These are phyloP conservation scores for Hybos culiciformis DNA, from an alignment of 2,888 invertebrate species.

Conservation along the genomic window DNA sequence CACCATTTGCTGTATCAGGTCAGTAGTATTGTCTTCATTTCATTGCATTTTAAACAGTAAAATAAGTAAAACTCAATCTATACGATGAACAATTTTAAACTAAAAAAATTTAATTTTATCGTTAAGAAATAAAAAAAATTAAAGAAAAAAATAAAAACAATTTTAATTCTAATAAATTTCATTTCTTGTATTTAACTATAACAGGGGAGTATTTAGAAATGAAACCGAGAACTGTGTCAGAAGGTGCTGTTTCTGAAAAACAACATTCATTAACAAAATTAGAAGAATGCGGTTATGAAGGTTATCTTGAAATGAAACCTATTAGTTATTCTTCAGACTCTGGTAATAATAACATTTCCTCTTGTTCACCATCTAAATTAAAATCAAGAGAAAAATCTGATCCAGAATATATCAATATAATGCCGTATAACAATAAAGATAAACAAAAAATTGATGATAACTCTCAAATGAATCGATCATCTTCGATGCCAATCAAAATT, in stretches of 20 bases:
- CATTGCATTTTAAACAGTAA: too few relatives aligned
- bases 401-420: too few relatives aligned
- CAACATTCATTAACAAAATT: too few relatives aligned
- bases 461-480: conserved; percentile 2
- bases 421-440: neutral
- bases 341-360: conserved; percentile 2
- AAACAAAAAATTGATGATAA: neutral
- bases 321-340: too few relatives aligned
- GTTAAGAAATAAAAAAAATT: too few relatives aligned
- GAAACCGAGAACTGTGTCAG: conserved; percentile 28
- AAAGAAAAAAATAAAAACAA: conserved; percentile 4
- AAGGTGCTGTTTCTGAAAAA: too few relatives aligned
- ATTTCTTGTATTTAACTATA: too few relatives aligned
- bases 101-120: too few relatives aligned
- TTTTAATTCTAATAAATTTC: conserved; percentile 13
- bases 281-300: conserved; percentile 39
- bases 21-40: too few relatives aligned
- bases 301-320: conserved; percentile 58
- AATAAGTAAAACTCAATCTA: too few relatives aligned
- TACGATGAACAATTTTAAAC: too few relatives aligned
- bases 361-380: conserved; percentile 3
- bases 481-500: conserved; percentile 13
- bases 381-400: conserved; percentile 6
- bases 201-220: conserved; percentile 37
- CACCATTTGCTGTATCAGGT: conserved; percentile 6